Percentiles rank a stretch among this genome's conserved stretches.
Conservation (phyloP, 2,113 vertebrate genomes). For the Nannobrachium achirus region DNA sequence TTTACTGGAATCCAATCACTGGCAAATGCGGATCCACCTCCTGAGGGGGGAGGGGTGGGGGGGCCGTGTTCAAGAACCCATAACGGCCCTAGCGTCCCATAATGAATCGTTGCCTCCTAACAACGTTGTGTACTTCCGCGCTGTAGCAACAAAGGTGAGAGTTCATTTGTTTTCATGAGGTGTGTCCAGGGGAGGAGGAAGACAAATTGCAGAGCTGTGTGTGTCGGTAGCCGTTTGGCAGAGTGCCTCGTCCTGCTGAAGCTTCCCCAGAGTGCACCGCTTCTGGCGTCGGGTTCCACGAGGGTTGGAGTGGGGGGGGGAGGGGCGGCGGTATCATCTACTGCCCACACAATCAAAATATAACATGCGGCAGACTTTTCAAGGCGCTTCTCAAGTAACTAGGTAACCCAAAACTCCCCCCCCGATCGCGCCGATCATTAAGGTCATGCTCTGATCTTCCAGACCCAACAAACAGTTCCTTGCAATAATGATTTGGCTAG, state of each 20-base stretch:
- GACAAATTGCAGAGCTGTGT: conserved; percentile 69
- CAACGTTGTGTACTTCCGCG: conserved; percentile 42
- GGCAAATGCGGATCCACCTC: conserved; percentile 20
- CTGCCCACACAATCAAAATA: conserved; percentile 75
- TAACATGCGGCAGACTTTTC: conserved; percentile 61
- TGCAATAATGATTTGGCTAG: conserved; percentile 18
- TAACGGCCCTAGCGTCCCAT: conserved; percentile 48
- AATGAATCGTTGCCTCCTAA: conserved; percentile 58
- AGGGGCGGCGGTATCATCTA: conserved; percentile 69
- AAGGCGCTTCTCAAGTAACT: conserved; percentile 53
- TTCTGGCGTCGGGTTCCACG: conserved; percentile 68
- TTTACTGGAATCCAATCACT: conserved; percentile 52
- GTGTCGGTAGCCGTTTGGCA: conserved; percentile 67
- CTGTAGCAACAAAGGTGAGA: conserved; percentile 71
- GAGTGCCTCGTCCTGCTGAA: conserved; percentile 58
- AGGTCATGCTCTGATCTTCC: conserved; percentile 64
- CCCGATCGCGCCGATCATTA: conserved; percentile 57
- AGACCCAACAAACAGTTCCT: conserved; percentile 56
- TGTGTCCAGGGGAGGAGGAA: conserved; percentile 68
- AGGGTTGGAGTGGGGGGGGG: conserved; percentile 37
- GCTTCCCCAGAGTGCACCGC: conserved; percentile 62
- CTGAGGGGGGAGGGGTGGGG: conserved; percentile 10
- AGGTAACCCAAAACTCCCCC: conserved; percentile 53
- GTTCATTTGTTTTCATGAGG: conserved; percentile 76
- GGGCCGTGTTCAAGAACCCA: conserved; percentile 49